phyloP scores from a whole-genome alignment of 1,140 invertebrate genomes.

The Calosoma granatense region DNA sequence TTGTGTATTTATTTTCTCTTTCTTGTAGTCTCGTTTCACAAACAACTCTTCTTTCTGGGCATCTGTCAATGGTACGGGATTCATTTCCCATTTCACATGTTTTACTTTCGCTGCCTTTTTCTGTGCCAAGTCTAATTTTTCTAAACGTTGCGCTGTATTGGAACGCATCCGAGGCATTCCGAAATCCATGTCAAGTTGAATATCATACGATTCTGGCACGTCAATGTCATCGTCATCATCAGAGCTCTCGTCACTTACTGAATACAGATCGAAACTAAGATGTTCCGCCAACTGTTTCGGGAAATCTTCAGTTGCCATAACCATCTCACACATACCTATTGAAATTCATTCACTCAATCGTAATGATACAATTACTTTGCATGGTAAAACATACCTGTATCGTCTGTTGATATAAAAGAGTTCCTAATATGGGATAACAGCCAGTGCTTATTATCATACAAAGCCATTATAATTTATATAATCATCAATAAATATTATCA shows the following conservation, averaged over 20 bases:
- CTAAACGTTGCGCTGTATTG: conserved; percentile 80
- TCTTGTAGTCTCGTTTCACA: conserved; percentile 40
- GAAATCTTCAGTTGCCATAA: conserved; percentile 50
- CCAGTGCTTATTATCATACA: conserved; percentile 89
- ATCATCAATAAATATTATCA: no score
- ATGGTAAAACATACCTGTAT: conserved; percentile 52
- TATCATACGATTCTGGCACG: conserved; percentile 54
- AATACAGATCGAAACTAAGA: conserved; percentile 57
- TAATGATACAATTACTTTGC: conserved; percentile 9
- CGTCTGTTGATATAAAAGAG: conserved; percentile 91
- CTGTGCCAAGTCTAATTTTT: conserved; percentile 79
- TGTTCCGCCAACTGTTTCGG: conserved; percentile 45
- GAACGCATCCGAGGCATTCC: conserved; percentile 66
- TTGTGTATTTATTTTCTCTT: conserved; percentile 34
- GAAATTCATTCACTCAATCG: conserved; percentile 14
- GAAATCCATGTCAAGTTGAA: conserved; percentile 64
- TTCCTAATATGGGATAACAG: conserved; percentile 84
- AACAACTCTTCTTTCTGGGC: conserved; percentile 62
- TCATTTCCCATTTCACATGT: conserved; percentile 65
- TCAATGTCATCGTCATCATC: conserved; percentile 64
- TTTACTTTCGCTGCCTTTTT: conserved; percentile 69
- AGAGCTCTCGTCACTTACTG: conserved; percentile 63
- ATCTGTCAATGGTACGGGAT: conserved; percentile 36
- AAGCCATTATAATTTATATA: conserved; percentile 61
- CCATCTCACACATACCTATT: conserved; percentile 58